phyloP scores from a whole-genome alignment of 2,888 invertebrate species.

The Pteria penguin region DNA sequence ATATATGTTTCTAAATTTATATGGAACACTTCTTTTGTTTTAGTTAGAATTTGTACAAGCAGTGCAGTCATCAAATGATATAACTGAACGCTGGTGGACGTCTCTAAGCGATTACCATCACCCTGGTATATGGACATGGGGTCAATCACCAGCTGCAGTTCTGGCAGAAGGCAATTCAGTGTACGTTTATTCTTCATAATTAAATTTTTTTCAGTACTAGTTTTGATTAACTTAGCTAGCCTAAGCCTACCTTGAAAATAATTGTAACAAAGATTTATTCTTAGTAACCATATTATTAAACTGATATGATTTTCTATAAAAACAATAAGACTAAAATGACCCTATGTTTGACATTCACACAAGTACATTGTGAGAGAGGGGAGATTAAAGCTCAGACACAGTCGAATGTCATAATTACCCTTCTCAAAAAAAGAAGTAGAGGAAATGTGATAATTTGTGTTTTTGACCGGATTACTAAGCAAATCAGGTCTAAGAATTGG shows the following conservation, averaged over 20 bases:
- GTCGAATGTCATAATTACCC: too few species aligned
- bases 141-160: conserved; percentile 10
- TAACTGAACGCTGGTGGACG: conserved; percentile 59
- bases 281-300: too few species aligned
- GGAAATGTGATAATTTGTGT: too few species aligned
- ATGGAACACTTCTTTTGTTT: neutral
- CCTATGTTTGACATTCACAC: too few species aligned
- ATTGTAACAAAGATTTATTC: neutral
- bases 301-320: too few species aligned
- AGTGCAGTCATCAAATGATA: neutral
- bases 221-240: neutral
- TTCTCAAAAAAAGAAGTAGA: too few species aligned
- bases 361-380: too few species aligned
- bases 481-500: too few species aligned
- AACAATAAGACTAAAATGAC: too few species aligned
- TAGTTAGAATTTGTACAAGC: conserved; percentile 3
- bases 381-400: too few species aligned
- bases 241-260: neutral
- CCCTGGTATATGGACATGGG: conserved; percentile 50
- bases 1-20: neutral
- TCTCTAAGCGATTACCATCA: conserved; percentile 47
- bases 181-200: conserved; percentile 17
- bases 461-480: too few species aligned
- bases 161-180: conserved; percentile 18
- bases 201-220: too few species aligned